These are phyloP conservation scores for Drosophila barbarae DNA, from an alignment of 2,888 invertebrate genomes.

Conservation along the genomic window DNA sequence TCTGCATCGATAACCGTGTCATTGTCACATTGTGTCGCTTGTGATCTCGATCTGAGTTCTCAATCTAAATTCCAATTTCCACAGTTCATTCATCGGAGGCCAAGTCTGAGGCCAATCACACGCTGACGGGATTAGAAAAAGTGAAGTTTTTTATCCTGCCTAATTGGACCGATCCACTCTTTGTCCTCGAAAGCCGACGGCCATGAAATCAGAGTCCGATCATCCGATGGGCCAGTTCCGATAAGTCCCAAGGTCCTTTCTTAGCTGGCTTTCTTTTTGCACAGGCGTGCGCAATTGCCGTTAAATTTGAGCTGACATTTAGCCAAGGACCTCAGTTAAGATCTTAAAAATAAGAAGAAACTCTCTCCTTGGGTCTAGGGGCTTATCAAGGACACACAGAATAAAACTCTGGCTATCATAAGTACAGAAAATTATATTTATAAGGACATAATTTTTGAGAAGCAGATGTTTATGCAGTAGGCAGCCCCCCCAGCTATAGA, in stretches of 20 bases:
- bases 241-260: conserved; percentile 30
- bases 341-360: not conserved
- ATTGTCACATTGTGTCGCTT: conserved; percentile 72
- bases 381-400: not conserved
- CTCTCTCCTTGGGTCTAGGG: not conserved
- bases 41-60: conserved; percentile 62
- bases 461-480: conserved; percentile 10
- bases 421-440: not conserved
- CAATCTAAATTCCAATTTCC: conserved; percentile 35
- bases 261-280: conserved; percentile 23
- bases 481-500: not conserved
- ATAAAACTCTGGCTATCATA: no score
- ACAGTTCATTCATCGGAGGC: conserved; percentile 44
- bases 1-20: conserved; percentile 76
- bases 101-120: conserved; percentile 71
- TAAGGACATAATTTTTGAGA: not conserved
- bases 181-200: conserved; percentile 48
- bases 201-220: conserved; percentile 61
- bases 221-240: conserved; percentile 25
- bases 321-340: conserved; percentile 3
- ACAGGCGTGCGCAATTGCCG: conserved; percentile 51
- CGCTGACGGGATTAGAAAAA: conserved; percentile 75
- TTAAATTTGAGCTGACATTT: conserved; percentile 56
- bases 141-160: conserved; percentile 52
- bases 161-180: conserved; percentile 59